A percentile compares a stretch with the other conserved stretches of the same genome.
These are phyloP conservation scores for Megaustenia siamemsis DNA, from an alignment of 2,888 invertebrate genomes.

Conservation along the genomic window DNA sequence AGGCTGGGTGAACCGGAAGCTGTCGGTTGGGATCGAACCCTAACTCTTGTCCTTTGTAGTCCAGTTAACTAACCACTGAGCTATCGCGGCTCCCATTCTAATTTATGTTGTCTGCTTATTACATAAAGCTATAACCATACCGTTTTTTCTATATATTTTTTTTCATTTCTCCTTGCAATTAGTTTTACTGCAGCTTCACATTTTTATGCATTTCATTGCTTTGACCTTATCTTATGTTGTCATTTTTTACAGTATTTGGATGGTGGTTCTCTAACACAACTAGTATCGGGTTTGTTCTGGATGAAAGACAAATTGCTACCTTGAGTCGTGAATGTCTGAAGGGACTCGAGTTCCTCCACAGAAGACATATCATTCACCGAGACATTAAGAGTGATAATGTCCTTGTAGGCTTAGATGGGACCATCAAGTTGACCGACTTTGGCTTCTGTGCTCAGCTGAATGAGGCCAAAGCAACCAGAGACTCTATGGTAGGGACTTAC, in stretches of 20 bases:
- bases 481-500: slow-evolving; percentile 98
- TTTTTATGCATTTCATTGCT: no score
- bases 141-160: no score
- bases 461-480: slow-evolving; percentile 90
- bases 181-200: no score
- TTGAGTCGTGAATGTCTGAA: slow-evolving; percentile 93
- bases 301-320: slow-evolving; percentile 96
- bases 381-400: slow-evolving; percentile 99
- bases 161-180: no score
- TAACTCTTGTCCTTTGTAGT: no score
- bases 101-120: no score
- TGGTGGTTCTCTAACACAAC: slow-evolving; percentile 95
- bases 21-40: no score
- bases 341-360: slow-evolving; percentile 94
- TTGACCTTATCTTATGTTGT: neutral
- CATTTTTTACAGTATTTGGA: slow-evolving; percentile 83
- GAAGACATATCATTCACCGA: slow-evolving; percentile 85
- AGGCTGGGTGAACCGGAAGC: no score
- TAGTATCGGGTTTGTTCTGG: slow-evolving; percentile 97
- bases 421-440: slow-evolving; percentile 87
- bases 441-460: slow-evolving; percentile 98
- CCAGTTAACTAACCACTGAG: no score
- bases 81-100: no score
- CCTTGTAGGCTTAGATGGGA: slow-evolving; percentile 93
- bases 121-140: no score